Evolutionary conservation across 2,888 invertebrate species (phyloP).

Genomic region (Habroteleia sp.): DNA sequence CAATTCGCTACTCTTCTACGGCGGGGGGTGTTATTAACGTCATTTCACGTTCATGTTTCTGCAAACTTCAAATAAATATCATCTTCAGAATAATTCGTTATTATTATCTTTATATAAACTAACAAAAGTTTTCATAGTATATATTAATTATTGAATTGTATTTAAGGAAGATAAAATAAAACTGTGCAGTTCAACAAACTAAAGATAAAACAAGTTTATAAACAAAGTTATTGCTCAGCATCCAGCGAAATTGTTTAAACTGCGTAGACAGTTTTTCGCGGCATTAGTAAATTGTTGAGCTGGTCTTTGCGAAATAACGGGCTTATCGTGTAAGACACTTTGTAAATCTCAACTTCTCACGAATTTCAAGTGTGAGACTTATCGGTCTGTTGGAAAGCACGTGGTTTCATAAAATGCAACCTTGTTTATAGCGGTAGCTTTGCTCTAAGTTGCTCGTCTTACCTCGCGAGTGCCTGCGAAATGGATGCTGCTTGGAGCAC

Average conservation of each 20-base stretch:
- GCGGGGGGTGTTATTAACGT: too few species aligned
- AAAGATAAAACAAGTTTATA: constrained; percentile 13
- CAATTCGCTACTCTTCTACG: too few species aligned
- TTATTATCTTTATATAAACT: too few species aligned
- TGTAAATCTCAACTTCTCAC: constrained; percentile 58
- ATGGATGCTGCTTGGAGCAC: constrained; percentile 66
- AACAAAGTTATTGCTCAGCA: constrained; percentile 13
- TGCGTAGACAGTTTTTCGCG: constrained; percentile 25
- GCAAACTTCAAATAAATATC: too few species aligned
- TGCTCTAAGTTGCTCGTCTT: constrained; percentile 68
- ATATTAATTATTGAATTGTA: background rate
- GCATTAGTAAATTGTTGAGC: constrained; percentile 40
- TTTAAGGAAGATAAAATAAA: background rate
- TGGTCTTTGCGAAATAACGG: constrained; percentile 40
- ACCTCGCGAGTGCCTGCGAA: constrained; percentile 67
- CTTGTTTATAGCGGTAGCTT: constrained; percentile 70
- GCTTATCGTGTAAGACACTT: constrained; percentile 56
- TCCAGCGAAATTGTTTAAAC: constrained; percentile 29
- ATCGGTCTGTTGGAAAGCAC: constrained; percentile 65
- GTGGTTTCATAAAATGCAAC: constrained; percentile 69
- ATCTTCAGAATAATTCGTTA: too few species aligned
- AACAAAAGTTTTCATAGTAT: too few species aligned
- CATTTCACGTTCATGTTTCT: too few species aligned
- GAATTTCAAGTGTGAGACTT: constrained; percentile 65
- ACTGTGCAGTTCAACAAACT: background rate